These are phyloP conservation scores for Crocallis elinguaria DNA, from an alignment of 2,888 invertebrate species.

Conservation along the genomic window DNA sequence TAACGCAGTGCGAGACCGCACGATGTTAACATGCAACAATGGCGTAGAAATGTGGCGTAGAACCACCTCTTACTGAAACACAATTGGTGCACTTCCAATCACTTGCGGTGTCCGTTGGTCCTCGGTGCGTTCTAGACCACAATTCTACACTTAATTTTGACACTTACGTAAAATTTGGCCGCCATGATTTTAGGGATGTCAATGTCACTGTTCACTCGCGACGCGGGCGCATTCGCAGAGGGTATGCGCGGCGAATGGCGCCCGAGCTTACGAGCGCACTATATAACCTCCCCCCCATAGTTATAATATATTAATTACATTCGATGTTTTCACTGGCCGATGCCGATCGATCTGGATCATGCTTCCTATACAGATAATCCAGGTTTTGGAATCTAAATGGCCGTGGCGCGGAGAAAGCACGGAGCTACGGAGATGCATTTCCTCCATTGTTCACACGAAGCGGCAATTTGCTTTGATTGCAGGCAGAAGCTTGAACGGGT, in stretches of 20 bases:
- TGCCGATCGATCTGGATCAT: slow-evolving; percentile 69
- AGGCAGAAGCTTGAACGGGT: background rate
- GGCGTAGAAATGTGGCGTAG: slow-evolving; percentile 73
- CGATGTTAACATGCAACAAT: slow-evolving; percentile 54
- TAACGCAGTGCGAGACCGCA: slow-evolving; percentile 25
- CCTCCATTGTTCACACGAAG: slow-evolving; percentile 30
- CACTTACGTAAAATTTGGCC: slow-evolving; percentile 83
- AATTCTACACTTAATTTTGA: slow-evolving; percentile 69
- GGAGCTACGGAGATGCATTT: slow-evolving; percentile 14
- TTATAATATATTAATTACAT: slow-evolving; percentile 79
- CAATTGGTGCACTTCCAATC: slow-evolving; percentile 44
- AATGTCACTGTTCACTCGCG: slow-evolving; percentile 78
- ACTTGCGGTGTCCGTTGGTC: slow-evolving; percentile 40
- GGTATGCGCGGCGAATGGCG: slow-evolving; percentile 79
- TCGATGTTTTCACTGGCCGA: slow-evolving; percentile 70
- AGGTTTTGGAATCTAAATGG: slow-evolving; percentile 32
- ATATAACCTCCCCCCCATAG: slow-evolving; percentile 80
- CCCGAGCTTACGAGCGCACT: slow-evolving; percentile 51
- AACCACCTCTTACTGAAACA: slow-evolving; percentile 60
- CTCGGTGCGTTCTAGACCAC: slow-evolving; percentile 76
- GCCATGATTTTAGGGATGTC: slow-evolving; percentile 75
- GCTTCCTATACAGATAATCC: slow-evolving; percentile 65
- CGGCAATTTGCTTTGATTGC: slow-evolving; percentile 19
- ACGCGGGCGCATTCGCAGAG: slow-evolving; percentile 71
- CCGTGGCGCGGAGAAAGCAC: slow-evolving; percentile 30